These are phyloP conservation scores for Eira barbara DNA, from an alignment of 2,113 vertebrate species.

Conservation along the genomic window DNA sequence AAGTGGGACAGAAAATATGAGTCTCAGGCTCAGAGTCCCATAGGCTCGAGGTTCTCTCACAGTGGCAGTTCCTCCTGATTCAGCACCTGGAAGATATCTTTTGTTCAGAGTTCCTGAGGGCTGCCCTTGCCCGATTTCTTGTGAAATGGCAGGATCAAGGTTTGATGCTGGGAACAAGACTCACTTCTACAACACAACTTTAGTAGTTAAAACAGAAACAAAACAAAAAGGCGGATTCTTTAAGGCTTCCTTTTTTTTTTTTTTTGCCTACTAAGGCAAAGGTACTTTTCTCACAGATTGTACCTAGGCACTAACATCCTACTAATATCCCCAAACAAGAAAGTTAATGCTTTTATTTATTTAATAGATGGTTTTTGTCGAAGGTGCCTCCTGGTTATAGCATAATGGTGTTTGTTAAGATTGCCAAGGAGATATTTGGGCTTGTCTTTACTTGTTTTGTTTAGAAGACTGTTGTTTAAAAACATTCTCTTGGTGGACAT, in stretches of 20 bases:
- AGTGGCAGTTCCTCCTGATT: neutral
- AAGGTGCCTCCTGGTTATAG: neutral
- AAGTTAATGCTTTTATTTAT: constrained; percentile 20
- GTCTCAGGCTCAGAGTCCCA: neutral
- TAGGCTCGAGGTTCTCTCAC: neutral
- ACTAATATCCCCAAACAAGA: neutral
- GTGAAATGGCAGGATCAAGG: neutral
- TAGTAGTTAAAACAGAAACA: constrained; percentile 25
- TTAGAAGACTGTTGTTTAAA: constrained; percentile 43
- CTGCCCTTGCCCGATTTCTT: neutral
- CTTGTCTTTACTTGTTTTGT: constrained; percentile 41
- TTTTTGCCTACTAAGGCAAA: neutral
- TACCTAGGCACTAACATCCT: neutral
- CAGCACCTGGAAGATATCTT: neutral
- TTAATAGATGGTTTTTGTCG: constrained; percentile 38
- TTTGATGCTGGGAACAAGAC: neutral
- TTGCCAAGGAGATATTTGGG: neutral
- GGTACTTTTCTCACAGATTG: neutral
- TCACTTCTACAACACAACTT: neutral
- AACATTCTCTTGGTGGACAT: neutral
- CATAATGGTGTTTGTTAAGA: constrained; percentile 18
- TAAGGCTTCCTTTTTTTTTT: neutral
- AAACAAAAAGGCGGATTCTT: constrained; percentile 31
- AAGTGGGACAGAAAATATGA: constrained; percentile 10
- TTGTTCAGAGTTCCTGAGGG: neutral